Evolutionary conservation across 2,797 vertebrate species (phyloP), one percentile per base, ranked within the genome.

Genomic region (Cossypha niveicapilla): DNA sequence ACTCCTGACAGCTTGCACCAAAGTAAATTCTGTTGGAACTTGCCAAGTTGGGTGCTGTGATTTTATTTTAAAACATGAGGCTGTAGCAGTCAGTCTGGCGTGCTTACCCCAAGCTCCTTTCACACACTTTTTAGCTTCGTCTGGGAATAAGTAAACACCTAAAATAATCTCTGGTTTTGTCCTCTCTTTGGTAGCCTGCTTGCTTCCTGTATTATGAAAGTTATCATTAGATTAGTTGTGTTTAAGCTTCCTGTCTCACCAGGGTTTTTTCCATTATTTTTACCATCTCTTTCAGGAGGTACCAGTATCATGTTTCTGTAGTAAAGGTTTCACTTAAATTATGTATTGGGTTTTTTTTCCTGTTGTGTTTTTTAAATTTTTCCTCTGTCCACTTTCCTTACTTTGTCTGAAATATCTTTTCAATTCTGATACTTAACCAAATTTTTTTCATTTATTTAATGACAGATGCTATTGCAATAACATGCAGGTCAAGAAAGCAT

Each of bases 231-330:
- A 80, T 92, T 94, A 91, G 53, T 77, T 87, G 61, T 79, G 72
- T 89, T 94, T 88, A 92, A 89, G 68, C 68, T 96, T 96, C 94
- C 93, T 91, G 84, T 91, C 76, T 93, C 88, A 83, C 72, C 51
- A 87, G 42, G 48, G 25, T 56, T 95, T 95, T 95, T 95, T 87
- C 88, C 81, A 91, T 89, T 94, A 95, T 83, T 93, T 93, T 94
- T 78, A 30, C n/a, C 67, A 25, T 81, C 62, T 88, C 44, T 85
- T 82, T 82, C 75, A 90, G 91, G 61, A 92, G 60, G 15, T 76
- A 91, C n/a, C 1, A 7, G 18, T 89, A 67, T 84, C 67, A 24
- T 78, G 51, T 91, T 94, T 93, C 89, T 92, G 67, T 89, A 71
- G 65, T 57, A 80, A 87, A 61, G 11, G 13, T 80, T 96, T 80